Base-by-base conservation (phyloP, 2,888 invertebrate species). In the Zelleria hepariella region DNA sequence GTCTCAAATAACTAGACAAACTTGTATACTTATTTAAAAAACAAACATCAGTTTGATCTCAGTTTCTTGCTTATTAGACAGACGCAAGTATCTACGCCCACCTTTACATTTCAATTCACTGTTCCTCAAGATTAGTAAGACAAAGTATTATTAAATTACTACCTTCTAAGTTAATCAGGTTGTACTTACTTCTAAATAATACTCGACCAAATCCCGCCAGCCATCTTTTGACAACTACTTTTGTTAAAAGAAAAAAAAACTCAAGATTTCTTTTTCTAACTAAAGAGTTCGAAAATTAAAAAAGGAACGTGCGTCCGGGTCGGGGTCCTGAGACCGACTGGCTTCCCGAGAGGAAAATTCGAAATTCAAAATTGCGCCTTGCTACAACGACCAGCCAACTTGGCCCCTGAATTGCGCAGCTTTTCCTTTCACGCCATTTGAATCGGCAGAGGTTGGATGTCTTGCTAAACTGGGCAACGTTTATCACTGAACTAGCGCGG, bases 181-280 rank as follows among this genome's bases (percentile, higher is more conserved):
- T n/a, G n/a, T 68, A 78, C 82, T 82, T 62, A 82, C 82, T 71
- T 32, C 70, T 79, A 80, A 72, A 73, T 73, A 64, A 56, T n/a
- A 60, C 61, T 65, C 63, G 68, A 62, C 61, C 59, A 61, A 57
- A 61, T 51, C 51, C 59, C 69, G 68, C 73, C 71, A 66, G 66
- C 65, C 67, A 61, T 71, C 70, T 69, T 74, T 63, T 62, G 67
- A 15, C 62, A 59, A 65, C 61, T 59, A 15, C 52, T 20, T 15
- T 15, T n/a, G n/a, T 56, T 26, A 63, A 62, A 2, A n/a, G n/a
- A n/a, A 62, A 64, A 64, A 64, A 62, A 65, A 62, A 63, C 63
- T 59, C 21, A 66, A 64, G 65, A 64, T 62, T 60, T 64, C 58
- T 58, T 58, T 51, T 51, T 56, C 49, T 61, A 60, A 58, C 60